A percentile compares a stretch with the other conserved stretches of the same genome.
These are phyloP conservation scores for Papilio protenor DNA, from an alignment of 2,888 invertebrate species.

Conservation along the genomic window DNA sequence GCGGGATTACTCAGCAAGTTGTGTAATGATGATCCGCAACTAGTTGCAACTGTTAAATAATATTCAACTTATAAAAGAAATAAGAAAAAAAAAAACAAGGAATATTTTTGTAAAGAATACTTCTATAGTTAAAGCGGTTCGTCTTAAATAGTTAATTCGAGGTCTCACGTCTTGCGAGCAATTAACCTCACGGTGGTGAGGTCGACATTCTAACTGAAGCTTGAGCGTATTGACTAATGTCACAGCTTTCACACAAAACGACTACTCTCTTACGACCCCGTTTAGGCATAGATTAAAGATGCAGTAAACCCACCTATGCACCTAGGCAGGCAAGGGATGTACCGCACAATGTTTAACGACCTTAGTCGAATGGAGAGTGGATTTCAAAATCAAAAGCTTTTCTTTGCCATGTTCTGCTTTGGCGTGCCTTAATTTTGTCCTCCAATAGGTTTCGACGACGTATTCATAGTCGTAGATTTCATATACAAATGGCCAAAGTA, in stretches of 20 bases:
- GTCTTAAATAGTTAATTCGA: slow-evolving; percentile 12
- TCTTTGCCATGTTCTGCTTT: neutral
- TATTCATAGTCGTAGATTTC: too few relatives aligned
- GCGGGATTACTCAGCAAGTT: slow-evolving; percentile 48
- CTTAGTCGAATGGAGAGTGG: neutral
- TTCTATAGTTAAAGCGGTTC: neutral
- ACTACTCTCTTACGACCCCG: slow-evolving; percentile 17
- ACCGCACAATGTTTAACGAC: neutral
- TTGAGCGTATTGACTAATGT: slow-evolving; percentile 35
- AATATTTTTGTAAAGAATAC: neutral
- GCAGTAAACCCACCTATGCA: neutral
- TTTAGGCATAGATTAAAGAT: slow-evolving; percentile 21
- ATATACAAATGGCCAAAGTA: too few relatives aligned
- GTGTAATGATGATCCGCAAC: slow-evolving; percentile 45
- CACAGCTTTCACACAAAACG: slow-evolving; percentile 33
- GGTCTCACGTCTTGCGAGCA: slow-evolving; percentile 19
- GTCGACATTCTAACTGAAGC: slow-evolving; percentile 29
- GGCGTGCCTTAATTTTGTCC: neutral
- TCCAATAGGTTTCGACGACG: neutral
- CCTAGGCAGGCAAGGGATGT: neutral
- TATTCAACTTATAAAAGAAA: slow-evolving; percentile 2
- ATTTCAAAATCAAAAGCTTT: neutral
- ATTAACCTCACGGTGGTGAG: slow-evolving; percentile 35
- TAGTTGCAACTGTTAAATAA: slow-evolving; percentile 36
- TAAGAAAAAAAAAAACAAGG: neutral